Evolutionary conservation across 1,140 invertebrate species (phyloP).

Genomic region (Drosophila tsacasi): DNA sequence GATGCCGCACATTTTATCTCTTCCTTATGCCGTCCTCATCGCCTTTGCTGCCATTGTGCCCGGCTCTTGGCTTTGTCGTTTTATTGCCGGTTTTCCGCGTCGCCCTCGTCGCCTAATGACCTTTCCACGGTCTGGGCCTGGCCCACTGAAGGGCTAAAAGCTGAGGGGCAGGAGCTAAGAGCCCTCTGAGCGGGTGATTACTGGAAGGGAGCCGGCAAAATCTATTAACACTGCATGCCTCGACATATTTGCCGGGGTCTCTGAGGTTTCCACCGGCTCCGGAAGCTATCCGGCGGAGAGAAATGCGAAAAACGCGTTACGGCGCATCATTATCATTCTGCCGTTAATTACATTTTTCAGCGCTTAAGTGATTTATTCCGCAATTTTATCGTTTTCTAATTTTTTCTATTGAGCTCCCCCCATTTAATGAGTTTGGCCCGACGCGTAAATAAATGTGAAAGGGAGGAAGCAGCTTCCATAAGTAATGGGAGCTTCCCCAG

Average conservation of each 20-base stretch:
- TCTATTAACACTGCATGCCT: slow-evolving; percentile 71
- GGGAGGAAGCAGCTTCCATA: slow-evolving; percentile 42
- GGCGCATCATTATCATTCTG: slow-evolving; percentile 80
- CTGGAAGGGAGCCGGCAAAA: slow-evolving; percentile 32
- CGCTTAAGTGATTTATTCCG: slow-evolving; percentile 82
- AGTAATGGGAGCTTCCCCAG: slow-evolving; percentile 46
- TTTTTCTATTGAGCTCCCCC: slow-evolving; percentile 61
- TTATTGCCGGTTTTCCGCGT: slow-evolving; percentile 77
- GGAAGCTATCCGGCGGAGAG: slow-evolving; percentile 10
- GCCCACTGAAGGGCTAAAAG: slow-evolving; percentile 24
- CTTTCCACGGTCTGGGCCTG: slow-evolving; percentile 44
- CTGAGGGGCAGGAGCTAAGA: slow-evolving; percentile 6
- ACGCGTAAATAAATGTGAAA: slow-evolving; percentile 62
- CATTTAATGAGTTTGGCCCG: slow-evolving; percentile 64
- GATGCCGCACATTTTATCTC: slow-evolving; percentile 71
- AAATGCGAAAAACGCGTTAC: slow-evolving; percentile 66
- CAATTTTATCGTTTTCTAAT: slow-evolving; percentile 83
- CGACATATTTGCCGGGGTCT: slow-evolving; percentile 52
- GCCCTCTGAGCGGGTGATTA: slow-evolving; percentile 70
- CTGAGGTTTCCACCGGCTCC: slow-evolving; percentile 16
- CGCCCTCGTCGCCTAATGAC: slow-evolving; percentile 71
- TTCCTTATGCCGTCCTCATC: slow-evolving; percentile 65
- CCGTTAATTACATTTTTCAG: slow-evolving; percentile 83
- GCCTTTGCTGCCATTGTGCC: slow-evolving; percentile 62
- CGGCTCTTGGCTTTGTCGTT: slow-evolving; percentile 73